Percentiles rank a stretch among this genome's conserved stretches.
Conservation (phyloP, 2,113 vertebrate species). For the Sorex fumeus region DNA sequence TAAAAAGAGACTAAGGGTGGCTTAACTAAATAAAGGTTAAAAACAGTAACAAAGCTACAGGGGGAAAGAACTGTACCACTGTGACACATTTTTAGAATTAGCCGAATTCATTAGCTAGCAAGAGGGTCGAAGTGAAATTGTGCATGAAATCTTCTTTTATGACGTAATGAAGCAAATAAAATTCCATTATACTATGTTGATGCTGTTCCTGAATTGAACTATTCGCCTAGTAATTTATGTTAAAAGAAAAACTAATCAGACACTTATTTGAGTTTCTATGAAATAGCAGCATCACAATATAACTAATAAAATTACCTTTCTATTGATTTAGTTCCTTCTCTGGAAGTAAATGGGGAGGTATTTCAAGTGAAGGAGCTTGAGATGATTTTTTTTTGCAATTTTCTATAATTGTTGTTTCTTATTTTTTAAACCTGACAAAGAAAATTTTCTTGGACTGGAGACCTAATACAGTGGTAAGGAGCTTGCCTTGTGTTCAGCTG, state of each 20-base stretch:
- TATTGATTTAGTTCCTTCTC: slow-evolving; percentile 22
- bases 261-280: slow-evolving; percentile 29
- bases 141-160: neutral
- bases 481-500: no score
- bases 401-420: slow-evolving; percentile 33
- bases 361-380: slow-evolving; percentile 7
- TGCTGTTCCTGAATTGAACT: slow-evolving; percentile 6
- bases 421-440: neutral
- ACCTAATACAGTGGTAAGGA: neutral
- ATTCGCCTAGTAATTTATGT: neutral
- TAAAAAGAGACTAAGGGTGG: neutral
- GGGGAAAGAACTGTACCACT: neutral
- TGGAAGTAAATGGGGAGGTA: neutral
- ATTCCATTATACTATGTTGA: neutral
- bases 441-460: neutral
- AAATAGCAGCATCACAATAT: slow-evolving; percentile 14
- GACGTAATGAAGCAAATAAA: slow-evolving; percentile 32
- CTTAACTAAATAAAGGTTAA: slow-evolving; percentile 2
- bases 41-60: slow-evolving; percentile 39
- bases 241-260: neutral
- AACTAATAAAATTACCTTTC: neutral
- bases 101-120: neutral
- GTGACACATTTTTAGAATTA: neutral
- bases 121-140: slow-evolving; percentile 12
- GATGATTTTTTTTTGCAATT: slow-evolving; percentile 1